These are phyloP conservation scores for Anguilla marmorata DNA, from an alignment of 2,797 vertebrate genomes.

Conservation along the genomic window DNA sequence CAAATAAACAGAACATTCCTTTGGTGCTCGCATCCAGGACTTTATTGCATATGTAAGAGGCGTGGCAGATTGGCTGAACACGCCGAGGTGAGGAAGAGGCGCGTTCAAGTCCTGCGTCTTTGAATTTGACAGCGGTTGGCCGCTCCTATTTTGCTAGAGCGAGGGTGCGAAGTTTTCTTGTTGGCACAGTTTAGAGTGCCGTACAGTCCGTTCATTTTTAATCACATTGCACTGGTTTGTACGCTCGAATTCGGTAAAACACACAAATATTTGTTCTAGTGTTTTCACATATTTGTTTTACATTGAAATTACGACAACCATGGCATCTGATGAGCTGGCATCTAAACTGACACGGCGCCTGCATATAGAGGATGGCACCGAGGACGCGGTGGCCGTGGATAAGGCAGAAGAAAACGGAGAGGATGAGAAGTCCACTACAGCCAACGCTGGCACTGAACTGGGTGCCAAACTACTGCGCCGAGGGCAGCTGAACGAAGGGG, in stretches of 20 bases:
- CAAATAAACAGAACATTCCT: neutral
- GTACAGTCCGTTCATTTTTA: neutral
- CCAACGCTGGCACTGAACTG: slow-evolving; percentile 75
- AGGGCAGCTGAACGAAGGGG: slow-evolving; percentile 77
- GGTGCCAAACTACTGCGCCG: slow-evolving; percentile 78
- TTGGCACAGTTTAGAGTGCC: neutral
- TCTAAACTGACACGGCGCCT: slow-evolving; percentile 81
- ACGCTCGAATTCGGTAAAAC: slow-evolving; percentile 7
- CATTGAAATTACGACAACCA: slow-evolving; percentile 45
- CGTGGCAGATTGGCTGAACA: slow-evolving; percentile 11
- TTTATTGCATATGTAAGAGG: slow-evolving; percentile 19
- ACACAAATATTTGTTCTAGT: neutral
- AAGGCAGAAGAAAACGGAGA: slow-evolving; percentile 51
- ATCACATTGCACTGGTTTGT: slow-evolving; percentile 21
- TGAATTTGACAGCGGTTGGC: neutral
- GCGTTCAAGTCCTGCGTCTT: neutral
- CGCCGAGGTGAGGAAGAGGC: slow-evolving; percentile 9
- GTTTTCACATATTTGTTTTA: neutral
- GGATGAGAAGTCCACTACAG: slow-evolving; percentile 57
- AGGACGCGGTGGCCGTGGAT: slow-evolving; percentile 63
- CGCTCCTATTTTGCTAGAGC: neutral
- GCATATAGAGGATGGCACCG: slow-evolving; percentile 72
- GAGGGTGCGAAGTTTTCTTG: neutral
- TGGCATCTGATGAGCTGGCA: slow-evolving; percentile 87
- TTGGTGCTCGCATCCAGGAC: neutral